Percentiles rank a stretch among this genome's conserved stretches.
Evolutionary conservation across 2,113 vertebrate species (phyloP).

Genomic region (Chlamydotis undulata): DNA sequence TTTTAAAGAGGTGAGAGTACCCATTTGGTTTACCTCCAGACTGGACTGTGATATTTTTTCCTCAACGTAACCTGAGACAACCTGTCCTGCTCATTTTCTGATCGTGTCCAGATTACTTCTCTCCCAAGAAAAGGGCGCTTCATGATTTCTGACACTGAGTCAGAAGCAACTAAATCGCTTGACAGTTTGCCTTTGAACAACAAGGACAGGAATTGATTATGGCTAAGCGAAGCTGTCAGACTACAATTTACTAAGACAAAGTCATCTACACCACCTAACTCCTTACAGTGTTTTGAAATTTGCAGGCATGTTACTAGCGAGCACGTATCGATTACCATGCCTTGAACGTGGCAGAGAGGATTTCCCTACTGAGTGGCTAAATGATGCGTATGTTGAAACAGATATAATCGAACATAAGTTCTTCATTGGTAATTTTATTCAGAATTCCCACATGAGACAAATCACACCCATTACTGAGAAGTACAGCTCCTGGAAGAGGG

Average conservation of each 20-base stretch:
- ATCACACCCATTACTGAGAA: neutral
- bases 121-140: neutral
- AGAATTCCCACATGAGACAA: neutral
- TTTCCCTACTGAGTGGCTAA: conserved; percentile 36
- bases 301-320: neutral
- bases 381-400: conserved; percentile 9
- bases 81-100: neutral
- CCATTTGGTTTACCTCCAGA: neutral
- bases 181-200: conserved; percentile 34
- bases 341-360: neutral
- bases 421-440: conserved; percentile 37
- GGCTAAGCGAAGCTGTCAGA: conserved; percentile 21
- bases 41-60: neutral
- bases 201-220: neutral
- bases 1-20: neutral
- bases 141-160: conserved; percentile 40
- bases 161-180: neutral
- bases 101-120: neutral
- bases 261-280: conserved; percentile 13
- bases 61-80: neutral
- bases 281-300: conserved; percentile 2
- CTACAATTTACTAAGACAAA: conserved; percentile 41
- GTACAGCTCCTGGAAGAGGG: neutral
- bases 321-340: neutral
- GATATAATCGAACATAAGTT: conserved; percentile 21